Evolutionary conservation across 2,888 invertebrate genomes (phyloP).

Genomic region (Epistrophe eligans): DNA sequence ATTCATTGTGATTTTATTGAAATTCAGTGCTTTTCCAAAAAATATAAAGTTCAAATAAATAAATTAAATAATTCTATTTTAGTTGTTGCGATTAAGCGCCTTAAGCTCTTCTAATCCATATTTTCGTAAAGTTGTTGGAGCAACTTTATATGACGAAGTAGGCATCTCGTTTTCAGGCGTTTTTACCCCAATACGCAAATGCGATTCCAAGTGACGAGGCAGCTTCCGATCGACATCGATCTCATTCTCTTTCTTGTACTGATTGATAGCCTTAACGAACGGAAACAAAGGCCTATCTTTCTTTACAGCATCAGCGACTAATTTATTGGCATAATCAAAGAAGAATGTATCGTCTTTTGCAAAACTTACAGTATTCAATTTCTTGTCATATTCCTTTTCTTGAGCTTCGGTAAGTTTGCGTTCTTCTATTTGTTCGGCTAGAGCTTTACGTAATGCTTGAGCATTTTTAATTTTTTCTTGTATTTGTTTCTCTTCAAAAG

Average conservation of each 20-base stretch:
- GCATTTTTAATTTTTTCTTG: slow-evolving; percentile 78
- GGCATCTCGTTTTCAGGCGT: background rate
- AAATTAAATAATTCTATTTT: slow-evolving; percentile 34
- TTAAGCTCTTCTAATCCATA: slow-evolving; percentile 55
- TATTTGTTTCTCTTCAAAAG: slow-evolving; percentile 77
- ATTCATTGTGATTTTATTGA: slow-evolving; percentile 6
- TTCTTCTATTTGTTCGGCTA: slow-evolving; percentile 77
- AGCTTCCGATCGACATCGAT: slow-evolving; percentile 79
- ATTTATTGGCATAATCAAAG: slow-evolving; percentile 79
- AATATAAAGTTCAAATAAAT: slow-evolving; percentile 52
- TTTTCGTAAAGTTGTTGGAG: slow-evolving; percentile 1
- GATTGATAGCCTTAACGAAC: slow-evolving; percentile 79
- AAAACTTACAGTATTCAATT: slow-evolving; percentile 76
- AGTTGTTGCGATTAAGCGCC: slow-evolving; percentile 17
- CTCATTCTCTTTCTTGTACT: slow-evolving; percentile 80
- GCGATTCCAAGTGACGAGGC: slow-evolving; percentile 80
- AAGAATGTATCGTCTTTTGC: slow-evolving; percentile 80
- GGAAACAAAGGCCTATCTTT: slow-evolving; percentile 81
- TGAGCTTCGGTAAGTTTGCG: slow-evolving; percentile 74
- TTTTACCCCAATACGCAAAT: slow-evolving; percentile 79
- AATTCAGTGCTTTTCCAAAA: slow-evolving; percentile 3
- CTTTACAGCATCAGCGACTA: slow-evolving; percentile 79
- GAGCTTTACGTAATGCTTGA: slow-evolving; percentile 38
- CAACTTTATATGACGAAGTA: background rate
- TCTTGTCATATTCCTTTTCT: slow-evolving; percentile 70